These are phyloP conservation scores for Carcina quercana DNA, from an alignment of 2,888 invertebrate species.

Conservation along the genomic window DNA sequence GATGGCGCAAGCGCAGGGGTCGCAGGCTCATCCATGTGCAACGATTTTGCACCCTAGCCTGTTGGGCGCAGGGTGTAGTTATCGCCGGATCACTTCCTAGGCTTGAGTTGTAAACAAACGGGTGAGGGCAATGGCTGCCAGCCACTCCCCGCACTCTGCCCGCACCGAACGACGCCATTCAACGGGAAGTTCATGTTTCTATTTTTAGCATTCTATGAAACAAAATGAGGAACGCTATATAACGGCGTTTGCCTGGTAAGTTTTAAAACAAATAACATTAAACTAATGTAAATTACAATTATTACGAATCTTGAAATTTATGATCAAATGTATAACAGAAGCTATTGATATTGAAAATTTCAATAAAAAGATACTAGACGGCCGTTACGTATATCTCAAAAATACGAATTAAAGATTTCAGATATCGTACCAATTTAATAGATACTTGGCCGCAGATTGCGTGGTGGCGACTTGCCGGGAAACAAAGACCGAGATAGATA, in stretches of 20 bases:
- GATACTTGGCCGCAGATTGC: too few relatives aligned
- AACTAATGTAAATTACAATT: too few relatives aligned
- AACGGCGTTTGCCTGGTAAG: slow-evolving; percentile 14
- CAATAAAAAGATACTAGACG: too few relatives aligned
- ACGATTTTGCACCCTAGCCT: slow-evolving; percentile 48
- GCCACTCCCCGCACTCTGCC: slow-evolving; percentile 59
- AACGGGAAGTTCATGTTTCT: slow-evolving; percentile 72
- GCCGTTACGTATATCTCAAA: too few relatives aligned
- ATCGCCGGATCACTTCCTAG: slow-evolving; percentile 29
- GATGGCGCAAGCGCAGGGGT: slow-evolving; percentile 64
- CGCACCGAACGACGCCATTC: slow-evolving; percentile 62
- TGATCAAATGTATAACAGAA: too few relatives aligned
- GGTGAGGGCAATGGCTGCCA: slow-evolving; percentile 70
- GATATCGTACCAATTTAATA: too few relatives aligned
- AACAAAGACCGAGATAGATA: too few relatives aligned
- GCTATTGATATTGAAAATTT: too few relatives aligned
- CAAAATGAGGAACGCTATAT: slow-evolving; percentile 36
- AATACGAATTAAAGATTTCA: too few relatives aligned
- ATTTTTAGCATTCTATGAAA: slow-evolving; percentile 66
- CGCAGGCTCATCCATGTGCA: slow-evolving; percentile 21
- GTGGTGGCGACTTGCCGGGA: too few relatives aligned
- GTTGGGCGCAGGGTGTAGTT: slow-evolving; percentile 45
- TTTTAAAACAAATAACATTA: slow-evolving; percentile 1
- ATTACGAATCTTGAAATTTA: too few relatives aligned
- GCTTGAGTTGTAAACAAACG: slow-evolving; percentile 68